Percentiles rank a stretch among this genome's conserved stretches.
These are phyloP conservation scores for Drosophila anceps DNA, from an alignment of 2,888 invertebrate genomes.

Conservation along the genomic window DNA sequence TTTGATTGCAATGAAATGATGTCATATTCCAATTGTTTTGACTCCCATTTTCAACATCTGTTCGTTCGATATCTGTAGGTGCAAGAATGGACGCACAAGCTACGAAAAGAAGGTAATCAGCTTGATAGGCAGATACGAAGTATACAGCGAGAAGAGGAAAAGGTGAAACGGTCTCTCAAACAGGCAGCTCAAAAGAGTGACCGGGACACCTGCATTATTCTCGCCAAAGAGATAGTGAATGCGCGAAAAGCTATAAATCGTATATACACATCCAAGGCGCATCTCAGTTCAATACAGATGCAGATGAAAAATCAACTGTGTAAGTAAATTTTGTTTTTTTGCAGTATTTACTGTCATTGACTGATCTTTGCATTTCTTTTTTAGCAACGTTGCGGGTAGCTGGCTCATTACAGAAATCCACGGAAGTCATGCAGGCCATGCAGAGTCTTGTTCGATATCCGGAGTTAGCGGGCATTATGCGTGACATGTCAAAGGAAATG, in stretches of 20 bases:
- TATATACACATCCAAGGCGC: slow-evolving; percentile 98
- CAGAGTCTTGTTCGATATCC: slow-evolving; percentile 95
- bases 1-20: slow-evolving; percentile 56
- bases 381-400: slow-evolving; percentile 96
- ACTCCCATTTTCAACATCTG: slow-evolving; percentile 21
- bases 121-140: slow-evolving; percentile 97
- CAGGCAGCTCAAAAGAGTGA: slow-evolving; percentile 98
- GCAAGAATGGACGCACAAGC: slow-evolving; percentile 97
- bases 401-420: slow-evolving; percentile 96
- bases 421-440: slow-evolving; percentile 99
- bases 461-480: slow-evolving; percentile 98
- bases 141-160: slow-evolving; percentile 99
- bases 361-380: slow-evolving; percentile 13
- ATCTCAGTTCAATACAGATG: slow-evolving; percentile 97
- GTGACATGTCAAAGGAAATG: slow-evolving; percentile 99
- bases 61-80: slow-evolving; percentile 88
- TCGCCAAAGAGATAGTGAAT: slow-evolving; percentile 96
- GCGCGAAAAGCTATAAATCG: slow-evolving; percentile 95
- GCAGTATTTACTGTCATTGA: neutral
- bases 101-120: slow-evolving; percentile 96
- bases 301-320: slow-evolving; percentile 99
- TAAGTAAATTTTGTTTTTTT: slow-evolving; percentile 83
- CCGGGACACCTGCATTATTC: slow-evolving; percentile 95
- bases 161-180: slow-evolving; percentile 96
- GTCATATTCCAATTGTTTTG: slow-evolving; percentile 68